Base-by-base conservation (phyloP, 2,888 invertebrate genomes). In the Ennomos quercinarius region DNA sequence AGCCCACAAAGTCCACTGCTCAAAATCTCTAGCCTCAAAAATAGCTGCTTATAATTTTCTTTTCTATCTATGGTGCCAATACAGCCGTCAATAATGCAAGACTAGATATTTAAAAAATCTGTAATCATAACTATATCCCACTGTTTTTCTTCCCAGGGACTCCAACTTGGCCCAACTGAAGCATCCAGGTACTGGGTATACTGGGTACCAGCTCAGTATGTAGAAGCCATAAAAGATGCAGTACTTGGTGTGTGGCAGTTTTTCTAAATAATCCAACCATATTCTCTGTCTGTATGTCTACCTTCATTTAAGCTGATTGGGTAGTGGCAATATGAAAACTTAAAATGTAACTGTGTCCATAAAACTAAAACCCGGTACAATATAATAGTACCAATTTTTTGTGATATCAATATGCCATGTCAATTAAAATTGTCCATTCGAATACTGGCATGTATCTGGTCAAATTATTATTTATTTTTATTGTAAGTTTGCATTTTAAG, bases 171-270 rank as follows among this genome's bases (percentile, higher is more conserved):
- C 11, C 96, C 98, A 9, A 98, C 98, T 49, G 98, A 98, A 87
- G 97, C 97, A 5, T 98, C 98, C 36, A 93, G 97, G 68, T 97
- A 97, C 87, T 98, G 97, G 97, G 95, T 98, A 63, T 98, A 98
- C 89, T 98, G 98, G 98, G 97, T 98, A 45, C 98, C 98, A 9
- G 97, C 97, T 48, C 97, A 97, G 80, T 98, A 97, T 83, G 94
- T 97, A 53, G 96, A 97, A 79, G 97, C 98, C 71, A 97, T 98
- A 79, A 98, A 98, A 90, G 97, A 97, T 80, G 96, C 97, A 60
- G 95, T 98, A 62, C 94, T 98, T 49, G 97, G 97, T 57, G 96
- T 97, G 76, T 97, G 97, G 97, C 96, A 95, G 83, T 95, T 95
- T 85, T 95, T 95, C 85, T 95, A 94, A 95, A 51, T 39, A 11